phyloP scores from a whole-genome alignment of 1,140 invertebrate species.

The Solenopsis invicta region DNA sequence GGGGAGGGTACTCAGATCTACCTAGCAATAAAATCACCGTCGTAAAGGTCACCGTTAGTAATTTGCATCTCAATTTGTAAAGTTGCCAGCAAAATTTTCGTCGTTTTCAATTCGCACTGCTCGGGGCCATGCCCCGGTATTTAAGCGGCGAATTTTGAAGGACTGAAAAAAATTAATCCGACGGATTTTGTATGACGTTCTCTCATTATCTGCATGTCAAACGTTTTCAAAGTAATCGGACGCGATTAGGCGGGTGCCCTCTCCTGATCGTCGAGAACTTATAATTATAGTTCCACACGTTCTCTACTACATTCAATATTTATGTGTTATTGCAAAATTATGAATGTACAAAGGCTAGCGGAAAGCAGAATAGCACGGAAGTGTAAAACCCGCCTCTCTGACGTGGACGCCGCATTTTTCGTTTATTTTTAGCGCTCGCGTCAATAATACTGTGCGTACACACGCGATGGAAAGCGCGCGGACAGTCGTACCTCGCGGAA shows the following conservation, averaged over 20 bases:
- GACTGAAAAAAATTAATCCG: constrained; percentile 10
- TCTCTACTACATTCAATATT: background rate
- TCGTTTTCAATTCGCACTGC: constrained; percentile 27
- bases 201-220: background rate
- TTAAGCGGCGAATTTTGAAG: background rate
- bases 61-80: constrained; percentile 42
- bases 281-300: background rate
- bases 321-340: constrained; percentile 23
- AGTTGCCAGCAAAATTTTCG: constrained; percentile 26
- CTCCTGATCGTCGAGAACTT: background rate
- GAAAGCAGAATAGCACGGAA: background rate
- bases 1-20: constrained; percentile 4
- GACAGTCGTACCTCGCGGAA: constrained; percentile 57
- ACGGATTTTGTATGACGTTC: background rate
- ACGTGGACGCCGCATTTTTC: constrained; percentile 28
- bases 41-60: constrained; percentile 15
- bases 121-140: background rate
- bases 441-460: constrained; percentile 51
- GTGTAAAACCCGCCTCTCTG: constrained; percentile 10
- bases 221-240: background rate
- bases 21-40: constrained; percentile 16
- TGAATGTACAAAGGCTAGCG: background rate
- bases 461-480: constrained; percentile 41
- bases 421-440: constrained; percentile 35
- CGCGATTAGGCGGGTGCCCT: no score